These are phyloP conservation scores for Amorpha juglandis DNA, from an alignment of 2,888 invertebrate genomes.

Conservation along the genomic window DNA sequence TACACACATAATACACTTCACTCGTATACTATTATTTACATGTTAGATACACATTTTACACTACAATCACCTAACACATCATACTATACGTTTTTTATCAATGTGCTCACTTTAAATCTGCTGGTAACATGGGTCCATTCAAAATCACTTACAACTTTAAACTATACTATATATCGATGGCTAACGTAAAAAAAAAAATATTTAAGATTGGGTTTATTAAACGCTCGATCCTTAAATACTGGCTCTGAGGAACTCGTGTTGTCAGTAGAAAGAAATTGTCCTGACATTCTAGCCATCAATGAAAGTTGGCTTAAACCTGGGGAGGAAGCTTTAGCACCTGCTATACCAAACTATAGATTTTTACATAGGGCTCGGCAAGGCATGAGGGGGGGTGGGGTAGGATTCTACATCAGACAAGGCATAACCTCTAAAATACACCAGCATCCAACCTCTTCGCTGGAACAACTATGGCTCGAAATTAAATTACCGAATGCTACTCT, in stretches of 20 bases:
- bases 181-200: background rate
- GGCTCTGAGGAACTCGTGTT: background rate
- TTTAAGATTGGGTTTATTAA: background rate
- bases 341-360: background rate
- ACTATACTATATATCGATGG: background rate
- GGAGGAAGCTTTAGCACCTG: too few species aligned
- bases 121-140: background rate
- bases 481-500: too few species aligned
- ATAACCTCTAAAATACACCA: too few species aligned
- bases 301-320: too few species aligned
- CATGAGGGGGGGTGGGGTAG: background rate
- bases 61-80: too few species aligned
- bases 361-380: background rate
- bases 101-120: too few species aligned
- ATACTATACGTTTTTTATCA: too few species aligned
- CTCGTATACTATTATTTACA: too few species aligned
- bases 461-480: too few species aligned
- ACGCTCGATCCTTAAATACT: constrained; percentile 4
- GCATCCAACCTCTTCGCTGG: too few species aligned
- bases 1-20: background rate
- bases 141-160: background rate
- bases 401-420: background rate
- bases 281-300: too few species aligned
- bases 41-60: too few species aligned
- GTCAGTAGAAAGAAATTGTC: background rate